Conservation (phyloP, 2,113 vertebrate genomes). For the Entomyzon cyanotis region DNA sequence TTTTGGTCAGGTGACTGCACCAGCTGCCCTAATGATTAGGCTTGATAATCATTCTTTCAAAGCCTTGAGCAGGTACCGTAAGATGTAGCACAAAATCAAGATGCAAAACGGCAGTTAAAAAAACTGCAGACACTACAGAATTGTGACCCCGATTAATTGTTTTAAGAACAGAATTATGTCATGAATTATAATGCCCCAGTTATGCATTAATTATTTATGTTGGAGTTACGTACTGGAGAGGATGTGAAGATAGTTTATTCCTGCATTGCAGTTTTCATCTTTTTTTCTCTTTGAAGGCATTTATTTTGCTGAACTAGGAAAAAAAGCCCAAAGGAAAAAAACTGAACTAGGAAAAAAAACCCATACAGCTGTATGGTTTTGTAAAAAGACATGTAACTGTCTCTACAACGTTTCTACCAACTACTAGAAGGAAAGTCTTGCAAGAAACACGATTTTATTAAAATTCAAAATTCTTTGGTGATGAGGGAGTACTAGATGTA, state of each 20-base stretch:
- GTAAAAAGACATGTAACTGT: background rate
- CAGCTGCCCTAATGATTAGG: background rate
- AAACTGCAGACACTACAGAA: fast-evolving
- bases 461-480: background rate
- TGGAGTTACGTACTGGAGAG: fast-evolving
- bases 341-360: background rate
- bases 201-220: background rate
- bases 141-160: background rate
- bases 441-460: background rate
- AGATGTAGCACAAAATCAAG: fast-evolving
- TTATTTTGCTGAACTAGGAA: background rate
- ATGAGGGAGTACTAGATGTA: background rate
- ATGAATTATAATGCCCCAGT: fast-evolving
- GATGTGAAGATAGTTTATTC: background rate
- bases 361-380: background rate
- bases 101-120: background rate
- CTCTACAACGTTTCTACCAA: background rate
- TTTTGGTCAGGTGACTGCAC: background rate
- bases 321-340: background rate
- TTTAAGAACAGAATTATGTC: background rate
- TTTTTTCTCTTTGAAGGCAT: background rate
- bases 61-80: background rate
- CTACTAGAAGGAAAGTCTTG: background rate
- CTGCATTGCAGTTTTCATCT: background rate
- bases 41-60: background rate